phyloP scores from a whole-genome alignment of 1,140 invertebrate species.

The Conopomorpha cramerella region DNA sequence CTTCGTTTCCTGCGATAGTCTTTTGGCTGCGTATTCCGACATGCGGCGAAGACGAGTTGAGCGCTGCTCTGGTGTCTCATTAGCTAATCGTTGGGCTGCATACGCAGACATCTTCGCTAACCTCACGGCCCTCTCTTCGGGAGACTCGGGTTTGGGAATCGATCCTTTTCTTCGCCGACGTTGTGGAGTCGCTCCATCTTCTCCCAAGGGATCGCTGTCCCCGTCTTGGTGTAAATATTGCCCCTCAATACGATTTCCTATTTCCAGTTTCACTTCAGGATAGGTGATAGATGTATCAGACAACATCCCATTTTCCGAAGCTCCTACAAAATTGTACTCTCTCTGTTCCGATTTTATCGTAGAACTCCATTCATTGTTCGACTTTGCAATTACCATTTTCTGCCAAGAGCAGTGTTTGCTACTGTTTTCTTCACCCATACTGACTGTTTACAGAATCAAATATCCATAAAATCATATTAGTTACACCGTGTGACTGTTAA shows the following conservation, averaged over 20 bases:
- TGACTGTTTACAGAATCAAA: constrained; percentile 43
- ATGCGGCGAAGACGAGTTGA: constrained; percentile 42
- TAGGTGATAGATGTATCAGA: constrained; percentile 11
- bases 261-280: constrained; percentile 17
- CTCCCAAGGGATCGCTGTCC: constrained; percentile 14
- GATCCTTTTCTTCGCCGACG: constrained; percentile 15
- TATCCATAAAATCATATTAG: constrained; percentile 49
- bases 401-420: constrained; percentile 42
- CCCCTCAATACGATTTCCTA: constrained; percentile 7
- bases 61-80: constrained; percentile 60
- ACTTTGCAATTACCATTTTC: constrained; percentile 46
- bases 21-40: constrained; percentile 44
- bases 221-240: constrained; percentile 5
- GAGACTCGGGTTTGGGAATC: constrained; percentile 34
- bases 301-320: constrained; percentile 8
- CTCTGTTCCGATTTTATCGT: constrained; percentile 21
- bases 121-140: constrained; percentile 50
- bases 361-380: constrained; percentile 42
- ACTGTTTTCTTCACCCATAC: constrained; percentile 40
- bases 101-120: constrained; percentile 56
- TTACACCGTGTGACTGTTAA: too few species aligned
- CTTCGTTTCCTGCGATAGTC: constrained; percentile 49
- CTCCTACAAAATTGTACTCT: constrained; percentile 4
- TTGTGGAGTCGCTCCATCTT: constrained; percentile 6
- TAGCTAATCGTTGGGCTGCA: constrained; percentile 54